Evolutionary conservation across 2,888 invertebrate genomes (phyloP).

Genomic region (Dastarcus helophoroides): DNA sequence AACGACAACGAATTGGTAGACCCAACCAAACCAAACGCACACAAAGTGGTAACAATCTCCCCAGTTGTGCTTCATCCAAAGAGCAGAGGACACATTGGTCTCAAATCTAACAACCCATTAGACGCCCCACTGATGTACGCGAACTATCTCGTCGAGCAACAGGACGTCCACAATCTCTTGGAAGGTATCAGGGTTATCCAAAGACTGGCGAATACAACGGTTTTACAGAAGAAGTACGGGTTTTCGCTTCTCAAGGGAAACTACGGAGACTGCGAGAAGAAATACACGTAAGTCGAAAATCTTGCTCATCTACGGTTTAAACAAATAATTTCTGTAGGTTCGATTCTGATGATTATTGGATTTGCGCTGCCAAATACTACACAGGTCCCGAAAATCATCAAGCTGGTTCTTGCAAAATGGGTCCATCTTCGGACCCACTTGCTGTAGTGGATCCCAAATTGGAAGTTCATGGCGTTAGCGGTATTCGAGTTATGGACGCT

Average conservation of each 20-base stretch:
- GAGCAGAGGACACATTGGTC: conserved; percentile 50
- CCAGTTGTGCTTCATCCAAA: conserved; percentile 54
- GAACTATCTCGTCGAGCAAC: conserved; percentile 59
- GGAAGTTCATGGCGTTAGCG: conserved; percentile 49
- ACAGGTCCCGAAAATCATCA: conserved; percentile 78
- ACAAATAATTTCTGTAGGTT: conserved; percentile 22
- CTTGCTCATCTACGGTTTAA: too few relatives aligned
- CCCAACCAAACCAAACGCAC: conserved; percentile 28
- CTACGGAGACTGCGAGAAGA: conserved; percentile 39
- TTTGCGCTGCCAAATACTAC: conserved; percentile 54
- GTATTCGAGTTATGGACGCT: conserved; percentile 42
- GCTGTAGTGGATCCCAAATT: conserved; percentile 65
- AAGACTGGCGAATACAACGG: conserved; percentile 45
- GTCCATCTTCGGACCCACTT: conserved; percentile 54
- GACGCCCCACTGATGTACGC: conserved; percentile 63
- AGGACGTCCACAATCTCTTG: conserved; percentile 51
- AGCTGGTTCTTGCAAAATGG: conserved; percentile 76
- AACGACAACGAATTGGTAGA: conserved; percentile 34
- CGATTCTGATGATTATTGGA: conserved; percentile 61
- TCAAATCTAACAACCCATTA: conserved; percentile 56
- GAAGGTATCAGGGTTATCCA: conserved; percentile 52
- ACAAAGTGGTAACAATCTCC: conserved; percentile 38
- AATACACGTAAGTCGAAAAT: conserved; percentile 28
- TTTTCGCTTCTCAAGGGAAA: conserved; percentile 40
- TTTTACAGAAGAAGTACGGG: conserved; percentile 47